Percentiles rank a stretch among this genome's conserved stretches.
These are phyloP conservation scores for Aplochiton taeniatus DNA, from an alignment of 2,797 vertebrate species.

Conservation along the genomic window DNA sequence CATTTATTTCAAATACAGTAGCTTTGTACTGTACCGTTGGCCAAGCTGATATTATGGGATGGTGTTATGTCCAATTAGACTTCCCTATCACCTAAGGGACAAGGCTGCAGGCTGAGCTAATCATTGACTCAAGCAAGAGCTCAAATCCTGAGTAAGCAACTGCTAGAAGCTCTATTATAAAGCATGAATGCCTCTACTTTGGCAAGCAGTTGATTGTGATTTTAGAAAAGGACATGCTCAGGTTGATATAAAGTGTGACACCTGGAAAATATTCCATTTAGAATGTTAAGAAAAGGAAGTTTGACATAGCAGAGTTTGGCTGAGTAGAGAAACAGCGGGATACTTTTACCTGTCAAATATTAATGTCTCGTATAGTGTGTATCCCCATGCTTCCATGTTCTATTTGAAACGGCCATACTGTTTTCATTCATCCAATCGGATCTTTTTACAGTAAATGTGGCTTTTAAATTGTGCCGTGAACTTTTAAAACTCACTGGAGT, in stretches of 20 bases:
- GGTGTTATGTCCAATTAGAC: constrained; percentile 11
- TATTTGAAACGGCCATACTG: too few species aligned
- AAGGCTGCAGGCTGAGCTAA: constrained; percentile 22
- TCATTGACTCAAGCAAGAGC: constrained; percentile 33
- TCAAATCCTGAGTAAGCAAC: constrained; percentile 32
- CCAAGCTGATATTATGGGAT: constrained; percentile 4
- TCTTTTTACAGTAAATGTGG: too few species aligned
- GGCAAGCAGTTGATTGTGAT: background rate
- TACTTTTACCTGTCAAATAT: too few species aligned
- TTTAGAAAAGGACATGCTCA: constrained; percentile 8
- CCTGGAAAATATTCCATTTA: background rate
- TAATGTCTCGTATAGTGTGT: too few species aligned
- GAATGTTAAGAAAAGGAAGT: background rate
- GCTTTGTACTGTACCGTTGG: background rate
- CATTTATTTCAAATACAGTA: too few species aligned
- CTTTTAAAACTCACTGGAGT: too few species aligned
- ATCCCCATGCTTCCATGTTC: too few species aligned
- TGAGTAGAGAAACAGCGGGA: too few species aligned
- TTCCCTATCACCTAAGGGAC: constrained; percentile 7
- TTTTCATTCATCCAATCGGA: too few species aligned
- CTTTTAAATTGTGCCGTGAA: too few species aligned
- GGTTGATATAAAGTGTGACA: constrained; percentile 23
- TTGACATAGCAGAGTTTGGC: too few species aligned
- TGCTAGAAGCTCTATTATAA: constrained; percentile 28
- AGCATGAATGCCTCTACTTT: constrained; percentile 15